Evolutionary conservation across 2,113 vertebrate species (phyloP).

Genomic region (Anser cygnoides): DNA sequence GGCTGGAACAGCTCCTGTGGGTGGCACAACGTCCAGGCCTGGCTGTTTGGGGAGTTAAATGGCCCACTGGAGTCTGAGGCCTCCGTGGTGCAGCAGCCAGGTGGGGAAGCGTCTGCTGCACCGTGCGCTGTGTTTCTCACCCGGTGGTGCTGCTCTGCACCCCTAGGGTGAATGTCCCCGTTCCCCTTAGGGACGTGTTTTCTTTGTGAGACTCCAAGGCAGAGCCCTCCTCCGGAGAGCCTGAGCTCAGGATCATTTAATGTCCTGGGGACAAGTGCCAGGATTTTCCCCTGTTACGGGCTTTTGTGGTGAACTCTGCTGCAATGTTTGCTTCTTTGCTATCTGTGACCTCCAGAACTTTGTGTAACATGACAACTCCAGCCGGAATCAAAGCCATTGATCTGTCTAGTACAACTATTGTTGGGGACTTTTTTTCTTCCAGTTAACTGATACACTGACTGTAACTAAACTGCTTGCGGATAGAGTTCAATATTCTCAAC

Average conservation of each 20-base stretch:
- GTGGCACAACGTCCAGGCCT: not conserved
- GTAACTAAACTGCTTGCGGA: conserved; percentile 19
- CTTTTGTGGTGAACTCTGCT: not conserved
- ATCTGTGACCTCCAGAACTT: conserved; percentile 1
- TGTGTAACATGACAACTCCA: not conserved
- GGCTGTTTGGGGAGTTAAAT: not conserved
- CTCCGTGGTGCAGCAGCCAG: not conserved
- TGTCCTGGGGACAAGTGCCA: not conserved
- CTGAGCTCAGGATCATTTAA: not conserved
- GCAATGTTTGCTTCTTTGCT: not conserved
- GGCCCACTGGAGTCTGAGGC: not conserved
- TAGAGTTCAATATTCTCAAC: conserved; percentile 3
- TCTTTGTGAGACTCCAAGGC: not conserved
- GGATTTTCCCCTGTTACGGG: not conserved
- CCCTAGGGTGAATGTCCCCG: not conserved
- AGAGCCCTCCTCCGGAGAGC: not conserved
- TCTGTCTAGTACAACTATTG: conserved; percentile 17
- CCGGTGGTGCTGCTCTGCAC: not conserved
- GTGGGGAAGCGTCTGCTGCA: not conserved
- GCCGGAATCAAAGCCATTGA: conserved; percentile 34
- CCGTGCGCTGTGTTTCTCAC: not conserved
- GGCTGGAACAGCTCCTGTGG: not conserved
- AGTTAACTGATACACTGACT: not conserved
- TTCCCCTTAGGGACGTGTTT: not conserved
- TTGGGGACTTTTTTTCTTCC: not conserved